Evolutionary conservation across 2,888 invertebrate species (phyloP), one percentile per base, ranked within the genome.

Genomic region (Pimpla rufipes): DNA sequence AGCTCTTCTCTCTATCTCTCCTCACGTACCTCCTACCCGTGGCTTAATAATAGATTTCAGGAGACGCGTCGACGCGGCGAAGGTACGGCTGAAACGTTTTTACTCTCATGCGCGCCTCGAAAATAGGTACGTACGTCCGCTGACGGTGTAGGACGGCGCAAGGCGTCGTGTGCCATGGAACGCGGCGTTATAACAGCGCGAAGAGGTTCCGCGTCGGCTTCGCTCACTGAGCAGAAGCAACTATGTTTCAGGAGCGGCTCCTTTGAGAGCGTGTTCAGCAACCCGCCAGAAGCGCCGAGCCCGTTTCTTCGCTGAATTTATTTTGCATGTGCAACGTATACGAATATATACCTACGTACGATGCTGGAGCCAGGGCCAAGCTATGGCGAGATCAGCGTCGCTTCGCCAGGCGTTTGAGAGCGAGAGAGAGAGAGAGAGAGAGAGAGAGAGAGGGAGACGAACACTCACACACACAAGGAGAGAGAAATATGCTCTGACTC

Each of bases 1-100:
- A 83, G 79, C 83, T 83, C 73, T 77, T 62, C 68, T 62, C 52
- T 59, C 66, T 21, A 82, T 79, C 83, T 81, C 75, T 81, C 66
- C 66, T 21, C 37, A 29, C 79, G 78, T 81, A 62, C 77, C 68
- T 84, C 86, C n/a, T 82, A 77, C 85, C 73, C 37, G 85, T 55
- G 79, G 86, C 87, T 89, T 88, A 89, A 89, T 89, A 89, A 89
- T 89, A 87, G 89, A 89, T 89, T 89, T 88, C 85, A 85, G 68
- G 78, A 81, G 79, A 73, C 82, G n/a, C n/a, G 84, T 81, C 82
- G 85, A 85, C 85, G 68, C 85, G 68, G 79, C 83, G 67, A 81
- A 79, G 79, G 83, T 84, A 70, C 45, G 70, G 55, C 70, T 78
- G 71, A 75, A 78, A 77, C 73, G 79, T 70, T 77, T 81, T 83